These are phyloP conservation scores for Bombyx huttoni DNA, from an alignment of 2,888 invertebrate species.

Conservation along the genomic window DNA sequence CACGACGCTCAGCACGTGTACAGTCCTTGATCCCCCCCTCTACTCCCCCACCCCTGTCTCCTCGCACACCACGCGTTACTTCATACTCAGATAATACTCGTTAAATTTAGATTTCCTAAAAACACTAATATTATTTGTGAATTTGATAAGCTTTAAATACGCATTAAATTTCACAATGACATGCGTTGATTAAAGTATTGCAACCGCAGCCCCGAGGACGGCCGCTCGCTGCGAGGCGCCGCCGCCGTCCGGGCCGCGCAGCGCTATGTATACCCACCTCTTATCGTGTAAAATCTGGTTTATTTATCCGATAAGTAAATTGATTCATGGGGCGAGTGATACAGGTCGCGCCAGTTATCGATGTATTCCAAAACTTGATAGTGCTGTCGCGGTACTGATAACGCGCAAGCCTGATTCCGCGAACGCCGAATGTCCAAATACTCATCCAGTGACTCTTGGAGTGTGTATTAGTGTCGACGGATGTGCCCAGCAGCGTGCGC, in stretches of 20 bases:
- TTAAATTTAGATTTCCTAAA: too few relatives aligned
- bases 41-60: neutral
- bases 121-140: neutral
- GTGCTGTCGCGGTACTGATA: constrained; percentile 1
- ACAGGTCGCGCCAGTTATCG: constrained; percentile 1
- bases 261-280: neutral
- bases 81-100: too few relatives aligned
- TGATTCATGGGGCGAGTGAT: neutral
- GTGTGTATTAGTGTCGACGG: neutral
- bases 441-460: neutral
- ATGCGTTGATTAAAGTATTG: neutral
- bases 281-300: neutral
- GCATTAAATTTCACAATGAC: neutral
- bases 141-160: neutral
- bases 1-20: neutral
- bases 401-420: neutral
- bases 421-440: neutral
- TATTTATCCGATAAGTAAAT: neutral
- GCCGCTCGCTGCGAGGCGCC: neutral
- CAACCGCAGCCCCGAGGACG: neutral
- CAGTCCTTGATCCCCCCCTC: neutral
- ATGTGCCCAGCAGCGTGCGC: neutral
- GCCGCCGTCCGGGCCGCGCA: neutral
- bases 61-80: too few relatives aligned
- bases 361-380: constrained; percentile 1